Evolutionary conservation across 2,888 invertebrate genomes (phyloP).

Genomic region (Bellardia bayeri): DNA sequence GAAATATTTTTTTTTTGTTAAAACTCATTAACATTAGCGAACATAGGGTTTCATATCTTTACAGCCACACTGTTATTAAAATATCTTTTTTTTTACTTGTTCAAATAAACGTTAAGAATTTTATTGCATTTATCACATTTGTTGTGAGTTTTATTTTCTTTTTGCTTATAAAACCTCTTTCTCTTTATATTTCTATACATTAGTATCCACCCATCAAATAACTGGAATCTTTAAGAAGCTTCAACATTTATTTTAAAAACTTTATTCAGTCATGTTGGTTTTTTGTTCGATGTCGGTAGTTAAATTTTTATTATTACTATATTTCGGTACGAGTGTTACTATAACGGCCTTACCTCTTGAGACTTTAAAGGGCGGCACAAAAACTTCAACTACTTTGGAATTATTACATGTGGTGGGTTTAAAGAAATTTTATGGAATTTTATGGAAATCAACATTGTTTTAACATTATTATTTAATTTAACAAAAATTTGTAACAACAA

Average conservation of each 20-base stretch:
- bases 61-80: background rate
- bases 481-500: too few relatives aligned
- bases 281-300: background rate
- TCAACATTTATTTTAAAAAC: constrained; percentile 35
- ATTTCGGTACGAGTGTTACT: background rate
- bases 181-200: background rate
- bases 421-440: background rate
- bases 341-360: background rate
- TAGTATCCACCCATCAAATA: constrained; percentile 27
- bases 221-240: background rate
- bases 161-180: background rate
- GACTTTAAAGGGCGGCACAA: background rate
- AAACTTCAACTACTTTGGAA: constrained; percentile 16
- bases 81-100: background rate
- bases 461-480: too few relatives aligned
- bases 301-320: background rate
- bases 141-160: background rate
- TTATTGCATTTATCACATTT: background rate
- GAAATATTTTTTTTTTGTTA: too few relatives aligned
- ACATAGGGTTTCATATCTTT: background rate
- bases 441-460: too few relatives aligned
- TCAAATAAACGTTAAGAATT: background rate
- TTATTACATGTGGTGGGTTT: constrained; percentile 56
- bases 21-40: too few relatives aligned
- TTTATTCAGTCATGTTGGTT: constrained; percentile 16